Evolutionary conservation across 2,113 vertebrate genomes (phyloP), one percentile per base, ranked within the genome.

Genomic region (Echinops telfairi): DNA sequence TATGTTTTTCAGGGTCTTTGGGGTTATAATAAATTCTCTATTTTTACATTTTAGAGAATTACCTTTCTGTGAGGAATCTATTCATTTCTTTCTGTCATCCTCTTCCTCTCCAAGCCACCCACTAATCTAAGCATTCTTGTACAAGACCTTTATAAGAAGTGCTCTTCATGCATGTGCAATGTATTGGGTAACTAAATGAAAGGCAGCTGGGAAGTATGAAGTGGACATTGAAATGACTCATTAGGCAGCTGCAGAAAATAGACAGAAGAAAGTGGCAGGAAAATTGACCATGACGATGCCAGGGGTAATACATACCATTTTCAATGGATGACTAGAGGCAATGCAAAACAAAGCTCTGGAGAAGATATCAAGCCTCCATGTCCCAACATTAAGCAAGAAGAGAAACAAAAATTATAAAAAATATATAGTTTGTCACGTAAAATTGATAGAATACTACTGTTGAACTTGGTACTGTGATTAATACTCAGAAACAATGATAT

Each of bases 81-180:
- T 84, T 86, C 89, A 20, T 86, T 80, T 66, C 66, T 92, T 86
- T 93, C 92, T 85, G 86, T 38, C 57, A 80, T 43, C 43, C 86
- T 38, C 12, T 16, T 77, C 12, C 33, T 31, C 40, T 78, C 36
- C 75, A 89, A 94, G 40, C 89, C 93, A 94, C 93, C 90, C 90
- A 95, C 88, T 82, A 71, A 89, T 87, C 36, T 87, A 86, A 95
- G 47, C 78, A 89, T 93, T 94, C 43, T 71, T 85, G 53, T 85
- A 81, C 62, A 58, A 9, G 14, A 91, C 20, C 22, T 38, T 68
- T 84, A 2, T 23, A 57, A 64, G 60, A 91, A 89, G 1, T 16
- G 19, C 94, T 95, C 60, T 94, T 91, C 85, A 79, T 83, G 57
- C 27, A 23, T 3, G 1, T 81, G 83, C 5, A 66, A 11, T 68